Evolutionary conservation across 2,888 invertebrate genomes (phyloP), one percentile per base, ranked within the genome.

Genomic region (Malthinus seriepunctatus): DNA sequence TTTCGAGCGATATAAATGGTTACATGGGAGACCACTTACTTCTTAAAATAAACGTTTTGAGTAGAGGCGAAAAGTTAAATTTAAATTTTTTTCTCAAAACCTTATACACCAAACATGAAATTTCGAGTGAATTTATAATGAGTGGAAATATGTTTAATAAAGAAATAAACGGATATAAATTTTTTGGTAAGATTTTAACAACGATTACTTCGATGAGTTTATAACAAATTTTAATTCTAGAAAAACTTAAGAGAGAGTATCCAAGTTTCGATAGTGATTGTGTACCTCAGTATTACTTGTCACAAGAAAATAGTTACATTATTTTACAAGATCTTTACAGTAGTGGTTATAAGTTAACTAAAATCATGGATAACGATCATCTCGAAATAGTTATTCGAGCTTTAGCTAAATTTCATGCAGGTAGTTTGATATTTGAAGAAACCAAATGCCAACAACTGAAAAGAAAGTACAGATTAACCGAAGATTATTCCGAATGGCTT

Each of bases 161-260:
- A 58, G 68, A 1, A 65, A 69, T 38, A 65, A 23, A 23, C 23
- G 23, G 77, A 50, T 56, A 73, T 9, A 57, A 79, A 2, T 69
- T 80, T 4, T 71, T 80, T 12, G 79, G 80, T 60, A 76, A 80
- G 33, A 60, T 80, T 8, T n/a, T n/a, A n/a, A n/a, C n/a, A n/a
- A n/a, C n/a, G 42, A 56, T 2, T 8, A 11, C 0, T 61, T 65
- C 5, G 23, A 23, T 15, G 72, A 72, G 7, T 78, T 50, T 46
- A 50, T n/a, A n/a, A n/a, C n/a, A n/a, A n/a, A 47, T 31, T 32
- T 55, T n/a, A n/a, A n/a, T 10, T 59, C 15, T 35, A 34, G 14
- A 14, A 11, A 2, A 14, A 11, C 4, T 9, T 42, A 60, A 3
- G 59, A 60, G 3, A 51, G 71, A 8, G 60, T 23, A 5, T 23